A percentile compares a stretch with the other conserved stretches of the same genome.
Conservation (phyloP, 2,797 vertebrate genomes). For the Argyrosomus regius region DNA sequence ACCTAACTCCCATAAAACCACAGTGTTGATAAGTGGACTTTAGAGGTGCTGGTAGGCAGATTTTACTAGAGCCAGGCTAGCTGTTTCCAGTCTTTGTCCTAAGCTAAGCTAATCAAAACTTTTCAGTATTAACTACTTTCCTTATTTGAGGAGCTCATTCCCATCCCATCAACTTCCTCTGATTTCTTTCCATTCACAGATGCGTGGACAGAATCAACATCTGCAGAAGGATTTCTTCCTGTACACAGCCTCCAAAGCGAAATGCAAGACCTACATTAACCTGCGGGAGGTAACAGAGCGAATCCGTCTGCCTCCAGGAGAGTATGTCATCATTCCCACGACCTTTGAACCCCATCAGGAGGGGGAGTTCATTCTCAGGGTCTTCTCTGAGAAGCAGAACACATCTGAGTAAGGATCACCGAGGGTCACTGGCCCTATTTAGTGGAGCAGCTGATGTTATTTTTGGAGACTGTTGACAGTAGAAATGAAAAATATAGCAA, state of each 20-base stretch:
- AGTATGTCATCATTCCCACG: conserved; percentile 94
- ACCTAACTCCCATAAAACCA: too few species aligned
- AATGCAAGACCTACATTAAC: conserved; percentile 94
- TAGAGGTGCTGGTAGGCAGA: too few species aligned
- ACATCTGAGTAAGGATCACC: conserved; percentile 92
- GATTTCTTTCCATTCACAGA: conserved; percentile 76
- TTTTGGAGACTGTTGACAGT: conserved; percentile 8
- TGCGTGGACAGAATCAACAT: conserved; percentile 91
- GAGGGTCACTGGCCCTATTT: conserved; percentile 1
- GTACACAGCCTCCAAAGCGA: conserved; percentile 94
- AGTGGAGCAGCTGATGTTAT: background rate
- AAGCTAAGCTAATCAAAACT: background rate
- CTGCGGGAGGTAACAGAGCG: conserved; percentile 96
- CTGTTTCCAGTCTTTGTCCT: background rate
- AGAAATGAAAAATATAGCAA: conserved; percentile 1
- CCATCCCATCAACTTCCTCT: background rate
- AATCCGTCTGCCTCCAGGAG: conserved; percentile 92
- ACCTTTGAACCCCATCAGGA: conserved; percentile 94
- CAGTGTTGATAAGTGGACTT: too few species aligned
- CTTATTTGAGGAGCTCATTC: background rate
- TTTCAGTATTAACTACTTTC: background rate
- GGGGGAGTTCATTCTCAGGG: conserved; percentile 96
- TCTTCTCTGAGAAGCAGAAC: conserved; percentile 97
- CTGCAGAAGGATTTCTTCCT: conserved; percentile 97
- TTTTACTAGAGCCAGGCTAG: too few species aligned